Percentiles rank a stretch among this genome's conserved stretches.
Evolutionary conservation across 23 tunicate genomes (phyloP).

Genomic region (Halocynthia roretzi): DNA sequence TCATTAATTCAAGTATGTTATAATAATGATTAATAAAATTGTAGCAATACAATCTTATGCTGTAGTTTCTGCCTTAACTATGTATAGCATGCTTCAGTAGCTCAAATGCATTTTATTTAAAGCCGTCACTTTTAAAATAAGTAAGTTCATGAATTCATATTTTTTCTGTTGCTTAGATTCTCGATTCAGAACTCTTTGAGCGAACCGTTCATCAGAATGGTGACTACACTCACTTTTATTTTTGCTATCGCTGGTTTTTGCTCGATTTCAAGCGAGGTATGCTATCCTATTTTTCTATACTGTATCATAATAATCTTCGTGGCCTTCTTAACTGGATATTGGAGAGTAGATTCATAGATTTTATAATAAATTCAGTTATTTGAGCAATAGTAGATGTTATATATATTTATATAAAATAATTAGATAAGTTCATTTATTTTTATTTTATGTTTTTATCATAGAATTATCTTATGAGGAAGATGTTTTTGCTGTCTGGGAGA

Average conservation of each 20-base stretch:
- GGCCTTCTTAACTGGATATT: neutral
- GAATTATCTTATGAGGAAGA: constrained; percentile 88
- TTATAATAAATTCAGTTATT: no score
- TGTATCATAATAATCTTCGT: neutral
- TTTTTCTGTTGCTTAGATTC: constrained; percentile 27
- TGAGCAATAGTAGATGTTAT: no score
- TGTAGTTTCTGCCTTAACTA: no score
- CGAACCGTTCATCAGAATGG: constrained; percentile 47
- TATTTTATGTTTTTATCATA: constrained; percentile 9
- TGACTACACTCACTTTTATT: constrained; percentile 83
- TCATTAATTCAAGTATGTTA: constrained; percentile 50
- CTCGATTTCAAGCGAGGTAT: constrained; percentile 90
- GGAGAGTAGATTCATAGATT: no score
- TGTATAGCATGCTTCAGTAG: neutral
- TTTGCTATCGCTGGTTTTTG: constrained; percentile 91
- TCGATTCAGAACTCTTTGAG: constrained; percentile 76
- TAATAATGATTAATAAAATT: no score
- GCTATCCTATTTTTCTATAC: neutral
- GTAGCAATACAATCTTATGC: no score
- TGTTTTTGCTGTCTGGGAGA: constrained; percentile 86
- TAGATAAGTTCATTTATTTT: no score
- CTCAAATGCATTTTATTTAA: neutral
- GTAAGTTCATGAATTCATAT: neutral
- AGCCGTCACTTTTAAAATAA: neutral
- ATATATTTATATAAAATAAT: no score